These are phyloP conservation scores for Hirtodrosophila alboralis DNA, from an alignment of 2,888 invertebrate species.

Conservation along the genomic window DNA sequence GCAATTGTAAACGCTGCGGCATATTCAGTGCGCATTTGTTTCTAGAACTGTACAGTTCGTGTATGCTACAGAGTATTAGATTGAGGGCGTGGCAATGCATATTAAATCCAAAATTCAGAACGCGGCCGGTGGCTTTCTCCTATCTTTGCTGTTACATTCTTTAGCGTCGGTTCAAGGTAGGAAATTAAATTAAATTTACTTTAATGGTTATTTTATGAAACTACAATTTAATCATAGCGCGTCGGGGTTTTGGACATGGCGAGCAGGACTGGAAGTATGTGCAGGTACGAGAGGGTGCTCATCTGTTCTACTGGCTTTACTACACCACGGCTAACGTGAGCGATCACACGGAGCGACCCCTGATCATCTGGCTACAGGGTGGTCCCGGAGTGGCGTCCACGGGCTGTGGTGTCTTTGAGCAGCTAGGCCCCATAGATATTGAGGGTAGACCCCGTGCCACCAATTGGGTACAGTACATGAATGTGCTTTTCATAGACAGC, in stretches of 20 bases:
- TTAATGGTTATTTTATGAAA: not conserved
- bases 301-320: conserved; percentile 94
- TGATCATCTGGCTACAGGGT: conserved; percentile 94
- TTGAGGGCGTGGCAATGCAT: conserved; percentile 50
- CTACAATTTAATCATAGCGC: conserved; percentile 37
- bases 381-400: conserved; percentile 92
- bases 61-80: not conserved
- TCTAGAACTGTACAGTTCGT: conserved; percentile 26
- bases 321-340: conserved; percentile 87
- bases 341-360: conserved; percentile 87
- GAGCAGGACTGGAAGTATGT: conserved; percentile 90
- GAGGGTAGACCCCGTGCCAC: conserved; percentile 87
- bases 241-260: conserved; percentile 85
- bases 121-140: conserved; percentile 3
- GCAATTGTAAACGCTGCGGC: conserved; percentile 44
- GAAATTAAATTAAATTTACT: too few species aligned
- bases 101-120: conserved; percentile 11
- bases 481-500: conserved; percentile 93
- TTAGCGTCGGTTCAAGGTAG: conserved; percentile 41
- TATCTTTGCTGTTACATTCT: conserved; percentile 34
- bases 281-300: conserved; percentile 88
- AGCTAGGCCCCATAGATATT: conserved; percentile 90
- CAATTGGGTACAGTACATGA: conserved; percentile 91
- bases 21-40: conserved; percentile 62
- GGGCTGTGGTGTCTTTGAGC: conserved; percentile 92